Evolutionary conservation across 1,140 invertebrate genomes (phyloP).

Genomic region (Muscidifurax raptorellus): DNA sequence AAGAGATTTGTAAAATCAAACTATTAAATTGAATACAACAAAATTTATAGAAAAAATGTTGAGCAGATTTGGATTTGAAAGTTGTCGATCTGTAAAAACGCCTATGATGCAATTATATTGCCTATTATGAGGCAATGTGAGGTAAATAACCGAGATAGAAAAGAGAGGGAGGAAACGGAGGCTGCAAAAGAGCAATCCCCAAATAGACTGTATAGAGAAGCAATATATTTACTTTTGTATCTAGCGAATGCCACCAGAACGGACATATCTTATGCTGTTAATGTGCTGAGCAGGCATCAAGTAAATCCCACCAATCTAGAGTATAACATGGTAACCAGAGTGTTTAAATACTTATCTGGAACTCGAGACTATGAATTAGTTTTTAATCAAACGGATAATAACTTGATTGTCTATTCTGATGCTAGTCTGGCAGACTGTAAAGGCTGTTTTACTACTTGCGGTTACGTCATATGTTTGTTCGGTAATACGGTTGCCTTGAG

Average conservation of each 20-base stretch:
- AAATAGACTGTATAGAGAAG: constrained; percentile 59
- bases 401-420: constrained; percentile 24
- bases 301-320: constrained; percentile 22
- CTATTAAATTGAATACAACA: background rate
- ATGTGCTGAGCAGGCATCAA: constrained; percentile 42
- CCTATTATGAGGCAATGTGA: background rate
- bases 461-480: constrained; percentile 30
- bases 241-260: constrained; percentile 64
- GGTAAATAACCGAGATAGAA: constrained; percentile 26
- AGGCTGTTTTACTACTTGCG: constrained; percentile 22
- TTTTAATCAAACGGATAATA: background rate
- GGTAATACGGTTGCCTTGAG: constrained; percentile 22
- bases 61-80: constrained; percentile 31
- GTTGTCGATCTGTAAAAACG: background rate
- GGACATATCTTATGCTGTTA: constrained; percentile 69
- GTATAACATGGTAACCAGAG: constrained; percentile 29
- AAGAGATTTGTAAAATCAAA: background rate
- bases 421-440: constrained; percentile 39
- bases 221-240: constrained; percentile 70
- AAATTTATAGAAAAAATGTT: constrained; percentile 30
- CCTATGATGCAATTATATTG: constrained; percentile 32
- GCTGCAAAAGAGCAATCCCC: no score
- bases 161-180: constrained; percentile 3
- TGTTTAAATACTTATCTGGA: constrained; percentile 7
- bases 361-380: constrained; percentile 11